Evolutionary conservation across 2,888 invertebrate genomes (phyloP), one percentile per base, ranked within the genome.

Genomic region (Drosophila quinaria): DNA sequence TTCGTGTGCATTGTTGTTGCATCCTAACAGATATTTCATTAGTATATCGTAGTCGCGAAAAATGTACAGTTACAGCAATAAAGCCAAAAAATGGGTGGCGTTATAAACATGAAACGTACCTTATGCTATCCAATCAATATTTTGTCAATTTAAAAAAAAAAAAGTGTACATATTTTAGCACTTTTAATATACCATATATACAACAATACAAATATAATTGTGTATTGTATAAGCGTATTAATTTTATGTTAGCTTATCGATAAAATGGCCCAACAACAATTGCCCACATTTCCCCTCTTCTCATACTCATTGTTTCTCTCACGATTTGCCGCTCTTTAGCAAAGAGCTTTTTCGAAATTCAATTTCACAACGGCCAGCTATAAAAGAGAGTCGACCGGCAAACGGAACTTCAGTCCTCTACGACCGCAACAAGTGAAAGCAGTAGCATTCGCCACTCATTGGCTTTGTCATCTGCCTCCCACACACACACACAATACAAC

Each of bases 381-480:
- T 87, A 87, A 68, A 79, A 76, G 47, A 11, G 11, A 8, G 0
- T 17, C 9, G 39, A 3, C n/a, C 4, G 10, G 2, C 19, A 1
- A 10, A 11, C 6, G 2, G 25, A 56, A 50, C 46, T 66, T 80
- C 41, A 89, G 87, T 86, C 77, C 11, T 4, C 65, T 2, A 65
- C 70, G 70, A 81, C 72, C 82, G 61, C 4, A 17, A 2, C 47
- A 44, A 73, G 39, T 29, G 39, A 17, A 54, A 68, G 31, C 75
- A 65, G 68, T 58, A 42, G 51, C 86, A 89, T 87, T 87, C 86
- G 86, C 90, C 74, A 49, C 10, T 44, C 8, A 46, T 35, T 75
- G 86, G 90, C 86, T 89, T 87, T 87, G 89, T 65, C 54, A 47
- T 77, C 83, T 78, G 52, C 35, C n/a, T n/a, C n/a, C n/a, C n/a